A percentile compares a stretch with the other conserved stretches of the same genome.
Evolutionary conservation across 2,113 vertebrate genomes (phyloP).

Genomic region (Cranoglanis bouderius): DNA sequence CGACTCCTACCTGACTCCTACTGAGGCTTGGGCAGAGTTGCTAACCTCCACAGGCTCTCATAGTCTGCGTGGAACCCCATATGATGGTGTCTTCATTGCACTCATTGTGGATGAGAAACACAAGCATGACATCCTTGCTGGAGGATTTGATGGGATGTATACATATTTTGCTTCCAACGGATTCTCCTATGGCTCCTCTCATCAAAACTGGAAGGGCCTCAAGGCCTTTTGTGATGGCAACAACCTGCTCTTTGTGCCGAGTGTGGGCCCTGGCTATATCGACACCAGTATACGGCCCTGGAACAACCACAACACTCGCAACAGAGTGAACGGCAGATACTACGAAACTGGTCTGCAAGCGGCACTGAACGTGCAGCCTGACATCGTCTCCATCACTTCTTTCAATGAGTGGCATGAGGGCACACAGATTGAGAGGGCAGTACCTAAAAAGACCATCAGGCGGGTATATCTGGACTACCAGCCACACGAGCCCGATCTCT

Average conservation of each 20-base stretch:
- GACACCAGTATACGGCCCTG: constrained; percentile 88
- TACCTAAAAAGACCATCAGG: constrained; percentile 81
- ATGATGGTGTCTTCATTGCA: constrained; percentile 83
- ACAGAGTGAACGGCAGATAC: constrained; percentile 86
- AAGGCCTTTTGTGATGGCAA: constrained; percentile 85
- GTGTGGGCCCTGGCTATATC: constrained; percentile 85
- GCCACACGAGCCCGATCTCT: constrained; percentile 80
- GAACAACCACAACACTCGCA: constrained; percentile 91
- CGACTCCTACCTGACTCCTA: constrained; percentile 84
- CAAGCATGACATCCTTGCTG: constrained; percentile 81
- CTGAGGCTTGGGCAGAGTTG: constrained; percentile 84
- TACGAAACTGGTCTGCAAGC: constrained; percentile 87
- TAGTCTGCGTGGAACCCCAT: constrained; percentile 79
- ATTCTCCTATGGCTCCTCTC: constrained; percentile 89
- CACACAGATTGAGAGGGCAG: constrained; percentile 85
- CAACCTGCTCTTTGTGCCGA: constrained; percentile 86
- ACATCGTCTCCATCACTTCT: constrained; percentile 85
- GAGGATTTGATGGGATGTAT: constrained; percentile 86
- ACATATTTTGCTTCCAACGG: constrained; percentile 91
- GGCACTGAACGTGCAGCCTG: constrained; percentile 79
- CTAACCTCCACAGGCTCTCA: constrained; percentile 78
- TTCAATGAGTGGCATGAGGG: constrained; percentile 93
- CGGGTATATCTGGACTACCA: constrained; percentile 84
- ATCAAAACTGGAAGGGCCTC: constrained; percentile 90
- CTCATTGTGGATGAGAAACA: constrained; percentile 86